Base-by-base conservation (phyloP, 1,140 invertebrate genomes). In the Calosoma granatense region DNA sequence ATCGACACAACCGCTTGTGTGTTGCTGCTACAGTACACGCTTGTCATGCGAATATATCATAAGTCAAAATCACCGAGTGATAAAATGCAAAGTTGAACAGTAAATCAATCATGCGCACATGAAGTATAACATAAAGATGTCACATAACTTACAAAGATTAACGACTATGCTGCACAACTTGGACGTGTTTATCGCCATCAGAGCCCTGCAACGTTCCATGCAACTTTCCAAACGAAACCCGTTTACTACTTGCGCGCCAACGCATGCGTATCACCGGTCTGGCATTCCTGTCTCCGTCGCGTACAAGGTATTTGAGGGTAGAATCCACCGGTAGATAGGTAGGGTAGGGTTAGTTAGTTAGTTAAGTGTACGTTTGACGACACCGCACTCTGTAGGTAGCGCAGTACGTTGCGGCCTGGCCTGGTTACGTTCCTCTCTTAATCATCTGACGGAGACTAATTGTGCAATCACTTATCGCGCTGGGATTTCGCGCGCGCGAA, bases 71-170 rank as follows among this genome's bases (percentile, higher is more conserved):
- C 41, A 12, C 9, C 41, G 41, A 47, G 41, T 47, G 41, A 47
- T 47, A 47, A 47, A 47, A 47, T 47, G 41, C 41, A 47, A 56
- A 60, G 51, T 54, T 54, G 51, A 23, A 59, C 58, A 55, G 58
- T 63, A 63, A 60, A 60, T 63, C 61, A 63, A 63, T 63, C 61
- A 63, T 43, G 21, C 51, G 41, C 53, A 57, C 61, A 63, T 63
- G 61, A 63, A 56, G 52, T 59, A 55, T 56, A 60, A 60, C 61
- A 63, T 63, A 63, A 63, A 63, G 61, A 61, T 61, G 61, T 63
- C 61, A 63, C 60, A 61, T 59, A 61, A 59, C 54, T 63, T 57
- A 53, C 36, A 51, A 30, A 61, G 60, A 63, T 61, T 63, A 63
- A 63, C 61, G 59, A 59, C 57, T 53, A 26, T 36, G 30, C 55